Evolutionary conservation across 2,113 vertebrate species (phyloP), one percentile per base, ranked within the genome.

Genomic region (Laticauda colubrina): DNA sequence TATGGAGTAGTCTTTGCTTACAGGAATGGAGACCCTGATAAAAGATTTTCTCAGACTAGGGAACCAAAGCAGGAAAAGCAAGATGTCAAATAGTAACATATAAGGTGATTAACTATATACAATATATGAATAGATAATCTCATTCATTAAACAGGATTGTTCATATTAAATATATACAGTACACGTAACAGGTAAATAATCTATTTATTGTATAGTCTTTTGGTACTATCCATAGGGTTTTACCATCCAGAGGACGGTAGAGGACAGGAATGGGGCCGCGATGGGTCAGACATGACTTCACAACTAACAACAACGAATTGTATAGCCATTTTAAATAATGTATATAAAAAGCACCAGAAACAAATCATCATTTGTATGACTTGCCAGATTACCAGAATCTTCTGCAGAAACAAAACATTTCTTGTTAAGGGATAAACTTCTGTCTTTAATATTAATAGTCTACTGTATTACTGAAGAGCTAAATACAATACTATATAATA

Each of bases 401-500:
- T 7, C 48, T 48, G 91, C 69, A 61, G 39, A 64, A 48, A 24
- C 86, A 89, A 94, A 10, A 75, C 57, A 90, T 93, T 94, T 39
- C 75, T 45, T 89, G 91, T 53, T 94, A 95, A 91, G 61, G 9
- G 61, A 57, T 92, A 87, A 61, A 94, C 51, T 85, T 89, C n/a
- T 56, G 87, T 90, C 91, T 54, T 69, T 88, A 34, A 85, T 90
- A 59, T 96, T 96, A 97, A 97, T 96, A 0, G 96, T 96, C 97
- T 90, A 97, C 89, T 92, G 90, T 48, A 91, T 93, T 93, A 91
- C 11, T 97, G 85, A 97, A 95, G 96, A 96, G 93, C 94, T 96
- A 96, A 96, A 95, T 90, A 95, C 91, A 94, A 95, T 29, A 91
- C 94, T 26, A 91, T 75, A 85, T 90, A 95, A 59, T 94, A 92